Percentiles rank a stretch among this genome's conserved stretches.
Evolutionary conservation across 2,113 vertebrate species (phyloP).

Genomic region (Pterocles orientalis): DNA sequence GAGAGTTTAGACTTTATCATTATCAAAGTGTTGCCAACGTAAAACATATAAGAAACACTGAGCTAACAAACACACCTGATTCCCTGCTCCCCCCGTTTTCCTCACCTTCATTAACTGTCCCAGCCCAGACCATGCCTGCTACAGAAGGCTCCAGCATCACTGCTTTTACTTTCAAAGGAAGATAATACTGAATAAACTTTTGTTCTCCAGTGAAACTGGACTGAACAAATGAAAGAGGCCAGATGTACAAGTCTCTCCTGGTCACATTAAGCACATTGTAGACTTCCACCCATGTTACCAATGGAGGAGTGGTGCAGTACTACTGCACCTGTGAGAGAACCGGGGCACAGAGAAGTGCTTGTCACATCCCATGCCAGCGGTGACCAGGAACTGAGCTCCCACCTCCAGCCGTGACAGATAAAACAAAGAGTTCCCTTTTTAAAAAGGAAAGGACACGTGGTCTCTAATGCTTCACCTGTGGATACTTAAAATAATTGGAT

Average conservation of each 20-base stretch:
- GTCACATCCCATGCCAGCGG: background rate
- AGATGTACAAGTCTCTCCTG: background rate
- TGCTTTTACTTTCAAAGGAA: background rate
- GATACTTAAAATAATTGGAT: conserved; percentile 45
- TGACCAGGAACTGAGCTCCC: background rate
- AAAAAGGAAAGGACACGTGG: background rate
- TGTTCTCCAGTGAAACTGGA: background rate
- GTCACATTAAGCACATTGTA: background rate
- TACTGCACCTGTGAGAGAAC: background rate
- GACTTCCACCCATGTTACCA: background rate
- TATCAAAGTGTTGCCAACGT: background rate
- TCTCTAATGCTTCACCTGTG: conserved; percentile 31
- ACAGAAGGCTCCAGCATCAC: background rate
- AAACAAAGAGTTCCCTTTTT: background rate
- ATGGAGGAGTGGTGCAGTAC: background rate
- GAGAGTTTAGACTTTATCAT: background rate
- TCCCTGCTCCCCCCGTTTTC: background rate
- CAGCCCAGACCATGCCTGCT: background rate
- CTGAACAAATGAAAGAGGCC: background rate
- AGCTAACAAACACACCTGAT: background rate
- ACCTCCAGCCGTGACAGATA: background rate
- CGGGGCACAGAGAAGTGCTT: background rate
- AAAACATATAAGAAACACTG: background rate
- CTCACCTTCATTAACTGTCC: background rate
- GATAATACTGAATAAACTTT: background rate